Conservation (phyloP, 2,113 vertebrate species). For the Ceyx melanurus region DNA sequence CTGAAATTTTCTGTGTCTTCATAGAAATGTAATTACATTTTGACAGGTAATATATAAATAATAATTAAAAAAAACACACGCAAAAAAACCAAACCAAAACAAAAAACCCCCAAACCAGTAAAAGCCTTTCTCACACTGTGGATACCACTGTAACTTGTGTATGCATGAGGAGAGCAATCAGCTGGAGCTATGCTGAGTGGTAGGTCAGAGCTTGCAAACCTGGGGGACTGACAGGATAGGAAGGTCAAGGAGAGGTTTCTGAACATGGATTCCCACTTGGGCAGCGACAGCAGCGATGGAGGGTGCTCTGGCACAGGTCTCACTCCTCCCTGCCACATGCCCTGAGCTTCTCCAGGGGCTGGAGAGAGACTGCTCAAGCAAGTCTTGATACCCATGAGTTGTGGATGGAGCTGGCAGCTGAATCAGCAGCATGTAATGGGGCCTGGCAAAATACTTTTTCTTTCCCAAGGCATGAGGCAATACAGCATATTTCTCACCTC, state of each 20-base stretch:
- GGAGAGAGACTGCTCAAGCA: neutral
- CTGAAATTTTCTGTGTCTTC: neutral
- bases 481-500: neutral
- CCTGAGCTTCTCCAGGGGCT: neutral
- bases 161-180: accelerated
- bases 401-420: neutral
- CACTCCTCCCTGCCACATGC: neutral
- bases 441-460: neutral
- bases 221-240: neutral
- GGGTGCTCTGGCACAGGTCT: neutral
- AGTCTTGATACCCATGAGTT: neutral
- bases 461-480: accelerated
- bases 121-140: neutral
- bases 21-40: neutral
- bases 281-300: neutral
- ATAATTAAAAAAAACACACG: too few relatives aligned
- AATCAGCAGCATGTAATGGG: accelerated
- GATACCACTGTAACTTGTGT: neutral
- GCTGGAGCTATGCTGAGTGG: neutral
- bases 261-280: accelerated
- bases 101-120: neutral
- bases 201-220: neutral
- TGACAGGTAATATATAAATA: neutral
- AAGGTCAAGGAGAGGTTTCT: neutral
- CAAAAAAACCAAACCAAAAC: neutral